Conservation (phyloP, 2,888 invertebrate genomes). For the Emesis furor region DNA sequence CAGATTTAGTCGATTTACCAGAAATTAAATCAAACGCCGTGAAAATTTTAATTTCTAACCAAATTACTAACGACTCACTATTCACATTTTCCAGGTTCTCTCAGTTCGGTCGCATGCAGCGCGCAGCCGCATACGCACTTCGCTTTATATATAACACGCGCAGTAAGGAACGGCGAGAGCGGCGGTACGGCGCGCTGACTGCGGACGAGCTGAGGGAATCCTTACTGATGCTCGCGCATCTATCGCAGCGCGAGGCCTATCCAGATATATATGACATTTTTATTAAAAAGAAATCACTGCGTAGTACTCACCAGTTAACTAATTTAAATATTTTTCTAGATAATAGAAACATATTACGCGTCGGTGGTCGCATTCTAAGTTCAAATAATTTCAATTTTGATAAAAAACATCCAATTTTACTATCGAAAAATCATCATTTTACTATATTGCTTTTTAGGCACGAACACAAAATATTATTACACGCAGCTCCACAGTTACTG, state of each 20-base stretch:
- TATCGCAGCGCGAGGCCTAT: no score
- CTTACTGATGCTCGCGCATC: no score
- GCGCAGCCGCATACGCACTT: slow-evolving; percentile 38
- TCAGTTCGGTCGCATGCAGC: slow-evolving; percentile 43
- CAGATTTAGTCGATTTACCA: no score
- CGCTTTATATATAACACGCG: slow-evolving; percentile 47
- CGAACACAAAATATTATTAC: no score
- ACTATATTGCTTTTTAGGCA: neutral
- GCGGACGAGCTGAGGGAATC: slow-evolving; percentile 23
- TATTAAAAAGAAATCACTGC: no score
- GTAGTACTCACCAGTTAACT: no score
- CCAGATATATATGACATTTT: no score
- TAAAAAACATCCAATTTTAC: slow-evolving; percentile 28
- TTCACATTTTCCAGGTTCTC: slow-evolving; percentile 48
- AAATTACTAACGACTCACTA: slow-evolving; percentile 17
- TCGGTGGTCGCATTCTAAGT: no score
- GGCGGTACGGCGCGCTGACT: slow-evolving; percentile 35
- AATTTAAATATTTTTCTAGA: no score
- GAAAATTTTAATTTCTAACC: no score
- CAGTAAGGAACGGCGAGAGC: neutral
- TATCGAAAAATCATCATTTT: slow-evolving; percentile 25
- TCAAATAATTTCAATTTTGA: neutral
- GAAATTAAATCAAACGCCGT: no score
- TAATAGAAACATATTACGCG: slow-evolving; percentile 17
- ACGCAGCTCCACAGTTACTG: no score